Evolutionary conservation across 2,797 vertebrate species (phyloP).

Genomic region (Melanotaenia trifasciata): DNA sequence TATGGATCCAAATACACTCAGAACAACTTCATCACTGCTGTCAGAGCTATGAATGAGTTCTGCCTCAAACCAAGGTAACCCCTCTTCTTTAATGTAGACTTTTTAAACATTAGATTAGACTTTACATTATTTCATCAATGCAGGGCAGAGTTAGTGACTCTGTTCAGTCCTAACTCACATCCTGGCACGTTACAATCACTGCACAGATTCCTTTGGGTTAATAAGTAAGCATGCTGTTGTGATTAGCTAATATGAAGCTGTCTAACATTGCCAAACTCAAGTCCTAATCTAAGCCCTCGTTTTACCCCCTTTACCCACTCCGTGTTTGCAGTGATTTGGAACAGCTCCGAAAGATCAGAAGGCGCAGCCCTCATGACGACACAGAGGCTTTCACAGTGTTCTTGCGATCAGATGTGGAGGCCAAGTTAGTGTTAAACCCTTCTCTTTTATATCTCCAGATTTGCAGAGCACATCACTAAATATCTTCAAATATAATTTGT

Average conservation of each 20-base stretch:
- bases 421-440: slow-evolving; percentile 86
- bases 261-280: background rate
- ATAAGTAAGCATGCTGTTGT: slow-evolving; percentile 52
- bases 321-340: slow-evolving; percentile 89
- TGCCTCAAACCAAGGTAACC: slow-evolving; percentile 96
- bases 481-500: background rate
- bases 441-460: background rate
- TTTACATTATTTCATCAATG: background rate
- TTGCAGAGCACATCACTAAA: background rate
- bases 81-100: background rate
- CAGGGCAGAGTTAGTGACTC: background rate
- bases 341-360: slow-evolving; percentile 93
- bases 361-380: slow-evolving; percentile 96
- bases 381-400: slow-evolving; percentile 98
- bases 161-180: background rate
- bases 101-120: background rate
- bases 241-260: slow-evolving; percentile 48
- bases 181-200: background rate
- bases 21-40: slow-evolving; percentile 99
- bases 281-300: background rate
- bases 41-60: slow-evolving; percentile 99
- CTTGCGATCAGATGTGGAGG: slow-evolving; percentile 94
- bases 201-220: slow-evolving; percentile 41
- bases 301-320: background rate
- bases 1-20: slow-evolving; percentile 96